These are phyloP conservation scores for Electrophaes corylata DNA, from an alignment of 2,888 invertebrate species.

Conservation along the genomic window DNA sequence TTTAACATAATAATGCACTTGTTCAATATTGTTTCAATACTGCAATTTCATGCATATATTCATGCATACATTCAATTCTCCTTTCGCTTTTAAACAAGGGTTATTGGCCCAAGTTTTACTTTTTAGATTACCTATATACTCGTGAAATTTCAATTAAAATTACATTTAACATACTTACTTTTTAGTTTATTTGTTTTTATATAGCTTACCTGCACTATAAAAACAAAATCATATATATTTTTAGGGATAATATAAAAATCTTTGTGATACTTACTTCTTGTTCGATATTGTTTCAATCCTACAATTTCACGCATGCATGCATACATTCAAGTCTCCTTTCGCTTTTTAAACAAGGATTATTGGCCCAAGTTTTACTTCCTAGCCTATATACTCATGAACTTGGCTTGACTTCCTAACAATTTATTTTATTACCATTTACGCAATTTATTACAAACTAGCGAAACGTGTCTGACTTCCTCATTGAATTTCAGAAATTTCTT, in stretches of 20 bases:
- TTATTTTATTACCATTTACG: background rate
- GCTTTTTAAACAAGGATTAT: background rate
- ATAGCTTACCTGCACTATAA: too few species aligned
- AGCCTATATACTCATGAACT: slow-evolving; percentile 12
- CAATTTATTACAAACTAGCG: background rate
- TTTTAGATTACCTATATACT: slow-evolving; percentile 7
- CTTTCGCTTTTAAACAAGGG: slow-evolving; percentile 5
- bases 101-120: background rate
- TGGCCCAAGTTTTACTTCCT: slow-evolving; percentile 4
- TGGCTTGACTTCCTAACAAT: slow-evolving; percentile 16
- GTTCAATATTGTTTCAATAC: background rate
- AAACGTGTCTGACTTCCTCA: too few species aligned
- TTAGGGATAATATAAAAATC: too few species aligned
- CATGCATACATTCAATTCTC: background rate
- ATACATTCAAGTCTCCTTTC: background rate
- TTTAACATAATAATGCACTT: background rate
- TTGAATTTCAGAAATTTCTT: too few species aligned
- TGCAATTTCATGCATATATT: background rate
- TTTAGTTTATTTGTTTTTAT: too few species aligned
- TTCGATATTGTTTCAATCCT: background rate
- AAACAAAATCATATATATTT: too few species aligned
- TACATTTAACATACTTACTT: too few species aligned
- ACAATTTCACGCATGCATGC: background rate
- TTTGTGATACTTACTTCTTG: background rate
- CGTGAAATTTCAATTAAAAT: too few species aligned